Conservation (phyloP, 2,797 vertebrate species). For the Distichodus sexfasciatus region DNA sequence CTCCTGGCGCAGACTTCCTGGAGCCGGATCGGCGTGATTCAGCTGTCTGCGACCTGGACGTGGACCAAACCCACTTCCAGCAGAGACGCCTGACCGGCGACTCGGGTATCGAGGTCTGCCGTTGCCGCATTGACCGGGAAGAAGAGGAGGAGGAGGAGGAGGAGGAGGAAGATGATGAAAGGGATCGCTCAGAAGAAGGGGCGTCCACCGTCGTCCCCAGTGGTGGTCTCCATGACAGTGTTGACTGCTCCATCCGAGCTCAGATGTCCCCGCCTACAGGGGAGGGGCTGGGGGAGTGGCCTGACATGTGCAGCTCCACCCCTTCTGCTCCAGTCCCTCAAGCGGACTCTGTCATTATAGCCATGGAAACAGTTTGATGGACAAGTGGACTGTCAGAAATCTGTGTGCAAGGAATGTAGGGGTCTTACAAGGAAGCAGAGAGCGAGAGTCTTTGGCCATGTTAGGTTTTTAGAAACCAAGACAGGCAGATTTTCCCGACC, state of each 20-base stretch:
- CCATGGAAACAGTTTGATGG: conserved; percentile 70
- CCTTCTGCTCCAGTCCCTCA: conserved; percentile 29
- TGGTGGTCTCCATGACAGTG: conserved; percentile 69
- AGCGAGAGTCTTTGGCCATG: background rate
- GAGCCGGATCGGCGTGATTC: conserved; percentile 62
- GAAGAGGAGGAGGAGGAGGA: conserved; percentile 68
- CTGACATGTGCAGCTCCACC: conserved; percentile 57
- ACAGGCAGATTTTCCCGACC: background rate
- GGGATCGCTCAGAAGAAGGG: conserved; percentile 44
- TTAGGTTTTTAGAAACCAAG: background rate
- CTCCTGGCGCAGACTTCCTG: conserved; percentile 75
- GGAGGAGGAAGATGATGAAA: conserved; percentile 48
- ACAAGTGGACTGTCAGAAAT: background rate
- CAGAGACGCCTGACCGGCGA: conserved; percentile 85
- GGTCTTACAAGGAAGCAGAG: background rate
- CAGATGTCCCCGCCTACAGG: conserved; percentile 45
- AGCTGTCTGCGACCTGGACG: conserved; percentile 63
- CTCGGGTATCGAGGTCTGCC: conserved; percentile 89
- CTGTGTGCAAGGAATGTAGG: background rate
- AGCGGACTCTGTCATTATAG: conserved; percentile 60
- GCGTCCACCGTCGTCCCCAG: conserved; percentile 8
- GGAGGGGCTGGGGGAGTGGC: conserved; percentile 45
- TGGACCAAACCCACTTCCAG: conserved; percentile 78
- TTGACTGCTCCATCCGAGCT: conserved; percentile 68
- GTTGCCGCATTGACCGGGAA: conserved; percentile 75